Conservation (phyloP, 1,140 invertebrate species). For the Eueides isabella region DNA sequence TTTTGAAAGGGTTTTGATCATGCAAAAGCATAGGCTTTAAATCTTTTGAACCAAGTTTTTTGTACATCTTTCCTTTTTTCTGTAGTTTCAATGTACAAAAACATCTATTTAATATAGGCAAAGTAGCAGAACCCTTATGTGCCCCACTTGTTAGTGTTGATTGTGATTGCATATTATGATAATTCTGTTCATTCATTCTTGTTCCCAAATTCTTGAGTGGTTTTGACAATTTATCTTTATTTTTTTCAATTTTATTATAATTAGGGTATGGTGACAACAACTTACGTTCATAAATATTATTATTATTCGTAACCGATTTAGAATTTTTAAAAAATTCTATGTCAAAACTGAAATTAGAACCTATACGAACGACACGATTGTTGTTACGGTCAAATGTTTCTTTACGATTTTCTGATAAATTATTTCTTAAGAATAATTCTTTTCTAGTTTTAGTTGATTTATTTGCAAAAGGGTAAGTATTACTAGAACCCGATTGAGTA, state of each 20-base stretch:
- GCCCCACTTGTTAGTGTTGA: background rate
- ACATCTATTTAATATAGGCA: constrained; percentile 37
- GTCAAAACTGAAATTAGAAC: constrained; percentile 52
- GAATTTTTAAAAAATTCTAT: constrained; percentile 49
- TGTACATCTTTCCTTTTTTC: constrained; percentile 38
- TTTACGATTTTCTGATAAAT: constrained; percentile 6
- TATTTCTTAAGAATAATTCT: background rate
- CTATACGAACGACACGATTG: constrained; percentile 31
- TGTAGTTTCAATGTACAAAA: constrained; percentile 52
- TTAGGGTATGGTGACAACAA: background rate
- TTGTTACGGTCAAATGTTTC: background rate
- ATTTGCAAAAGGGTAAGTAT: constrained; percentile 1
- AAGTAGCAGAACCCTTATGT: constrained; percentile 30
- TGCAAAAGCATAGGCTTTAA: background rate
- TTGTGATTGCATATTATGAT: constrained; percentile 34
- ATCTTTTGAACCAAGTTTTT: constrained; percentile 11
- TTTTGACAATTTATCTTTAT: constrained; percentile 9
- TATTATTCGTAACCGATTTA: background rate
- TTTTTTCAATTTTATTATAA: constrained; percentile 16
- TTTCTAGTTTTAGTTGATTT: background rate
- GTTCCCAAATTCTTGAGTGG: constrained; percentile 20
- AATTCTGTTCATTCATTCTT: constrained; percentile 19
- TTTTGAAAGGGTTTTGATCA: background rate
- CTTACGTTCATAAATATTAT: background rate
- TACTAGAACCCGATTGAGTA: background rate